phyloP scores from a whole-genome alignment of 1,140 invertebrate species.

The Drosophila punjabiensis region DNA sequence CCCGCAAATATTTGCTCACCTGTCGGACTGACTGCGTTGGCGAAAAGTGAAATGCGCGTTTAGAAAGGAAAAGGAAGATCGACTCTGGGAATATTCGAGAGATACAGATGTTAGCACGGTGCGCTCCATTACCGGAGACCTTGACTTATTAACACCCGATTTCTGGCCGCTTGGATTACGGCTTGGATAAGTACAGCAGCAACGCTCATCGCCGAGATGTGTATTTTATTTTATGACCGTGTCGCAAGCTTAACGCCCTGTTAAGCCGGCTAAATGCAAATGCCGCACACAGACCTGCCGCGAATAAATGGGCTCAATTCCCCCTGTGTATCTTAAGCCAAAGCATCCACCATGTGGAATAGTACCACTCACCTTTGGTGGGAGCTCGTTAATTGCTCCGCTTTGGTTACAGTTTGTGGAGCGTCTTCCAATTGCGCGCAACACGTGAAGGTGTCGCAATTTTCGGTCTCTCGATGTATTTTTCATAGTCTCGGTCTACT shows the following conservation, averaged over 20 bases:
- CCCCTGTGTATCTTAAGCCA: background rate
- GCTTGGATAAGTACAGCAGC: conserved; percentile 16
- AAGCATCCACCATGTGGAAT: conserved; percentile 1
- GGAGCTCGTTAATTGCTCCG: conserved; percentile 59
- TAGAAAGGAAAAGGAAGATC: conserved; percentile 71
- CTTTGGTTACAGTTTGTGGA: conserved; percentile 49
- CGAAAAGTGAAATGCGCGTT: conserved; percentile 74
- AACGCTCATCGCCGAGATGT: conserved; percentile 15
- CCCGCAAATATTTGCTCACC: conserved; percentile 66
- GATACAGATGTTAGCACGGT: conserved; percentile 14
- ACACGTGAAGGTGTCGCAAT: conserved; percentile 79
- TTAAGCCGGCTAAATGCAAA: conserved; percentile 78
- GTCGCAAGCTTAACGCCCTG: conserved; percentile 80
- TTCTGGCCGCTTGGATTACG: conserved; percentile 31
- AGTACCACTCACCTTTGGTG: conserved; percentile 17
- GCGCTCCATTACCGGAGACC: conserved; percentile 59
- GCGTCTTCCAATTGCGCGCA: conserved; percentile 74
- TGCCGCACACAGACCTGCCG: conserved; percentile 66
- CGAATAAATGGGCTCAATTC: conserved; percentile 66
- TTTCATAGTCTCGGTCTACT: background rate
- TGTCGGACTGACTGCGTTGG: conserved; percentile 37
- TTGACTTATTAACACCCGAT: conserved; percentile 75
- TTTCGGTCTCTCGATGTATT: conserved; percentile 46
- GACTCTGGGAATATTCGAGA: conserved; percentile 6
- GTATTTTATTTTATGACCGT: conserved; percentile 58